Percentiles rank a stretch among this genome's conserved stretches.
These are phyloP conservation scores for Drosophila willistoni DNA, from an alignment of 1,140 invertebrate species.

Conservation along the genomic window DNA sequence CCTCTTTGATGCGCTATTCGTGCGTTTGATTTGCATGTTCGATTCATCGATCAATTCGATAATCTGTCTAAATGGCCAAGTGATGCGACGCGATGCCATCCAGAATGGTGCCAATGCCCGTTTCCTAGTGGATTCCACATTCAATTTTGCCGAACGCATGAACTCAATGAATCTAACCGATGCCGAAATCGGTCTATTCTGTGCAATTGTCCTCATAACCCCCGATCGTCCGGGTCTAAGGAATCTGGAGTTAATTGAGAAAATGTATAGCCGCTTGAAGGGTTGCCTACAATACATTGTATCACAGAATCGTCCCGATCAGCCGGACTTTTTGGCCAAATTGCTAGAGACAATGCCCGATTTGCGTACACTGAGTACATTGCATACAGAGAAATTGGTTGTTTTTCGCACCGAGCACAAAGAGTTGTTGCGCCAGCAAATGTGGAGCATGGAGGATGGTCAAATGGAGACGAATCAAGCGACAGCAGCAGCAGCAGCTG, in stretches of 20 bases:
- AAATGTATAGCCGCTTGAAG: constrained; percentile 95
- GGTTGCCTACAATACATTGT: constrained; percentile 94
- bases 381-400: constrained; percentile 97
- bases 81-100: constrained; percentile 94
- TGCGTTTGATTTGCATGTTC: constrained; percentile 96
- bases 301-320: constrained; percentile 92
- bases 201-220: constrained; percentile 96
- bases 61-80: constrained; percentile 96
- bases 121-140: constrained; percentile 98
- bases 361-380: constrained; percentile 95
- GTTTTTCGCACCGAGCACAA: constrained; percentile 96
- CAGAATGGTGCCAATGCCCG: constrained; percentile 95
- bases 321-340: constrained; percentile 91
- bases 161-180: constrained; percentile 95
- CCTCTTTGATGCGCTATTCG: constrained; percentile 96
- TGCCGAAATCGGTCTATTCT: constrained; percentile 96
- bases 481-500: not conserved
- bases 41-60: constrained; percentile 94
- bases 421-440: constrained; percentile 89
- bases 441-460: constrained; percentile 87
- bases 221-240: constrained; percentile 96
- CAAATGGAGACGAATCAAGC: constrained; percentile 51
- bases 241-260: constrained; percentile 95
- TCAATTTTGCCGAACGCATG: constrained; percentile 97
- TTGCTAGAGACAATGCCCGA: constrained; percentile 97